These are phyloP conservation scores for Lithophane leautieri DNA, from an alignment of 2,888 invertebrate genomes.

Conservation along the genomic window DNA sequence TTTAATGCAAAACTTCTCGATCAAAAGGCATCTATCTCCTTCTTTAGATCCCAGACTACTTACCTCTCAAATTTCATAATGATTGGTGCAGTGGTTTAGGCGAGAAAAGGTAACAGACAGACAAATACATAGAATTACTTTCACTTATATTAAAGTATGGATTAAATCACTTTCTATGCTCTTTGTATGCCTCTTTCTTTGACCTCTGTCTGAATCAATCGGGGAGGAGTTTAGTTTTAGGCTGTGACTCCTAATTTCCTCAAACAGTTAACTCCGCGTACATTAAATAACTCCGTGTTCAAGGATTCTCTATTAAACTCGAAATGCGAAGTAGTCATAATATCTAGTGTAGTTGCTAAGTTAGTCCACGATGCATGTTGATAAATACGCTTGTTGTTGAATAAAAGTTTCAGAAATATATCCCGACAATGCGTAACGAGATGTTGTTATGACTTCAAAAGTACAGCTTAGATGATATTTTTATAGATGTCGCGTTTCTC, in stretches of 20 bases:
- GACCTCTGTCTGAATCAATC: background rate
- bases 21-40: too few relatives aligned
- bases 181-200: too few relatives aligned
- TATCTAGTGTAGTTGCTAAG: slow-evolving; percentile 32
- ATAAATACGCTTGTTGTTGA: slow-evolving; percentile 42
- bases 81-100: background rate
- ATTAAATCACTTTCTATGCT: background rate
- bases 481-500: slow-evolving; percentile 18
- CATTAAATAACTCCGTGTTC: slow-evolving; percentile 4
- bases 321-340: slow-evolving; percentile 40
- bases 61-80: background rate
- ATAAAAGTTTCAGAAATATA: slow-evolving; percentile 53
- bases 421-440: slow-evolving; percentile 52
- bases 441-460: slow-evolving; percentile 58
- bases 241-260: background rate
- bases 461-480: slow-evolving; percentile 39
- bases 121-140: background rate
- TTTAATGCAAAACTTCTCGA: too few relatives aligned
- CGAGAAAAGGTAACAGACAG: background rate
- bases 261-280: background rate
- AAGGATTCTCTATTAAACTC: slow-evolving; percentile 12
- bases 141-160: background rate
- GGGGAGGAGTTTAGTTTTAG: too few relatives aligned
- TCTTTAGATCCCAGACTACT: too few relatives aligned
- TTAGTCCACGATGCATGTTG: slow-evolving; percentile 41